Evolutionary conservation across 2,113 vertebrate genomes (phyloP).

Genomic region (Gasterosteus nipponicus): DNA sequence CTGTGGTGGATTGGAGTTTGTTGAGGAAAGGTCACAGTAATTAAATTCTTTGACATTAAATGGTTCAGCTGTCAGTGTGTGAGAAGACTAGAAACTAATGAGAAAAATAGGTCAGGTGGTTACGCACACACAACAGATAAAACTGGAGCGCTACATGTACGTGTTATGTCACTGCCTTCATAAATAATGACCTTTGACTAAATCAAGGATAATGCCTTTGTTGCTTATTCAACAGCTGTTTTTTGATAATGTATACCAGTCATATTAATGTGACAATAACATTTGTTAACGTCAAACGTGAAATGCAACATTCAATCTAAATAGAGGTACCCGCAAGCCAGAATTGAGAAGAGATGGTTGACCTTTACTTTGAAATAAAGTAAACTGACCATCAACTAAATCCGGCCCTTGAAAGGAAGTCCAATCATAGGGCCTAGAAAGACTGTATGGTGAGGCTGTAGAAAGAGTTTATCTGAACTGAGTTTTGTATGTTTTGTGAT

Average conservation of each 20-base stretch:
- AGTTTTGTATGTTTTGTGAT: neutral
- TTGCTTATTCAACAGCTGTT: slow-evolving; percentile 35
- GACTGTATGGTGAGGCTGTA: neutral
- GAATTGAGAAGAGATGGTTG: neutral
- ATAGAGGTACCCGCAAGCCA: neutral
- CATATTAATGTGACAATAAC: slow-evolving; percentile 22
- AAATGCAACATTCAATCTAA: neutral
- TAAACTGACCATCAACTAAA: slow-evolving; percentile 13
- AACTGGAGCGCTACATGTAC: slow-evolving; percentile 15
- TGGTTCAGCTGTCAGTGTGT: slow-evolving; percentile 60
- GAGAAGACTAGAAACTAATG: slow-evolving; percentile 65
- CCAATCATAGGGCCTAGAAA: neutral
- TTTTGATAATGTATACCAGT: slow-evolving; percentile 14
- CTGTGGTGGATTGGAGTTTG: slow-evolving; percentile 47
- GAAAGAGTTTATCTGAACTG: neutral
- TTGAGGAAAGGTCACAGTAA: slow-evolving; percentile 76
- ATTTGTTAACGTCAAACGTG: neutral
- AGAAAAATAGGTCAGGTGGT: slow-evolving; percentile 63
- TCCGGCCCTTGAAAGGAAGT: neutral
- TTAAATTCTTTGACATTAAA: slow-evolving; percentile 78
- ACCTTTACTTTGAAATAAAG: slow-evolving; percentile 23
- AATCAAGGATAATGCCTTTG: slow-evolving; percentile 50
- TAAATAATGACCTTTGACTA: slow-evolving; percentile 62
- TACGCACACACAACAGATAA: slow-evolving; percentile 46
- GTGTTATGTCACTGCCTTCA: slow-evolving; percentile 45